Evolutionary conservation across 2,888 invertebrate species (phyloP).

Genomic region (Andrena camellia): DNA sequence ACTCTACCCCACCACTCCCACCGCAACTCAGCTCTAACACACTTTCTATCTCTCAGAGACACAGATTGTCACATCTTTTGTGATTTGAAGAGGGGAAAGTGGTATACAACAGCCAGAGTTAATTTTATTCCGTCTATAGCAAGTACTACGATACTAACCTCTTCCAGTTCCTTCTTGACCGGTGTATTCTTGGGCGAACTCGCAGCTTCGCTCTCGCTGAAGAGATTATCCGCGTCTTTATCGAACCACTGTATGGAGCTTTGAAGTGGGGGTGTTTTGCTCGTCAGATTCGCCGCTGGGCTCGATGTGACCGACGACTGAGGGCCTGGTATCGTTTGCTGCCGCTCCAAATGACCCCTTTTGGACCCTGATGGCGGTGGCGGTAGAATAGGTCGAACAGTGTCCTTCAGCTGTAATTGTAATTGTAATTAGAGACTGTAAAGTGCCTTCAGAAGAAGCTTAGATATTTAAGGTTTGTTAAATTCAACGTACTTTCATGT

Average conservation of each 20-base stretch:
- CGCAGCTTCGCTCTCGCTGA: conserved; percentile 83
- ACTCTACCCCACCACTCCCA: no score
- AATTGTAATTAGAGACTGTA: not conserved
- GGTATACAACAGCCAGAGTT: no score
- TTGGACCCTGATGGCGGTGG: conserved; percentile 82
- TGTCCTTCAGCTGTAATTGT: conserved; percentile 77
- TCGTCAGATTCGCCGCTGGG: conserved; percentile 77
- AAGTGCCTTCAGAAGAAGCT: not conserved
- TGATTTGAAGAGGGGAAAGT: no score
- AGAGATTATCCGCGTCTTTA: conserved; percentile 85
- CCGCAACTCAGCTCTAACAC: no score
- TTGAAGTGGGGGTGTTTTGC: conserved; percentile 81
- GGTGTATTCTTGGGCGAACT: conserved; percentile 74
- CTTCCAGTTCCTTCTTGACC: conserved; percentile 79
- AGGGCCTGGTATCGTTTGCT: conserved; percentile 78
- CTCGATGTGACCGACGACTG: conserved; percentile 80
- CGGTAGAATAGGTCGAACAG: conserved; percentile 82
- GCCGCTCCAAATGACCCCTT: conserved; percentile 81
- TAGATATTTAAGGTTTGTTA: not conserved
- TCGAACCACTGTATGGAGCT: conserved; percentile 85
- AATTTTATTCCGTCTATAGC: not conserved
- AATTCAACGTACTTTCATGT: conserved; percentile 80
- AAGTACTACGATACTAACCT: conserved; percentile 69
- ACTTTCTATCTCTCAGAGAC: no score
- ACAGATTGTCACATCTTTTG: no score